A percentile compares a stretch with the other conserved stretches of the same genome.
These are phyloP conservation scores for Cetoscarus ocellatus DNA, from an alignment of 2,797 vertebrate species.

Conservation along the genomic window DNA sequence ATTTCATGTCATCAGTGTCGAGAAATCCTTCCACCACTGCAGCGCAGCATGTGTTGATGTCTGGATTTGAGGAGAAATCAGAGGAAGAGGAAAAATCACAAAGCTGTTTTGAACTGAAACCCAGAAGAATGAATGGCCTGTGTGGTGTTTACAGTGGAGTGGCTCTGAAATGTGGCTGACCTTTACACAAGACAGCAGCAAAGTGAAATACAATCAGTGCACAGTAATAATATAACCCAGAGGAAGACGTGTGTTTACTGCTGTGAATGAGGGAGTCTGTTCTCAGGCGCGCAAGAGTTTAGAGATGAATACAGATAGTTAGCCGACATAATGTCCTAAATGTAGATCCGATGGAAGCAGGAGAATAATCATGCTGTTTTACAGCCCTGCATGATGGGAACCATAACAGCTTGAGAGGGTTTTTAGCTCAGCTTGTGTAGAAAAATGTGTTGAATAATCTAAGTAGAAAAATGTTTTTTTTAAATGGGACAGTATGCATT, in stretches of 20 bases:
- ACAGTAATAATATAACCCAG: not conserved
- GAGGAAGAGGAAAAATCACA: not conserved
- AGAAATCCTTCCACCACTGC: no score
- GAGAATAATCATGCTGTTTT: not conserved
- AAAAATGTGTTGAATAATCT: not conserved
- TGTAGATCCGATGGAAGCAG: not conserved
- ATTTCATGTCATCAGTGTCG: no score
- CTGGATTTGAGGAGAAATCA: not conserved
- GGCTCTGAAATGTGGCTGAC: not conserved
- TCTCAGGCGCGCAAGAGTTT: not conserved
- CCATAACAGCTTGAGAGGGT: not conserved
- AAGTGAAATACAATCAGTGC: slow-evolving; percentile 7
- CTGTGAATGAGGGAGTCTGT: not conserved
- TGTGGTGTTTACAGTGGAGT: not conserved
- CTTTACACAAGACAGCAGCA: not conserved
- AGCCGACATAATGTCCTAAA: not conserved
- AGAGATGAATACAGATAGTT: not conserved
- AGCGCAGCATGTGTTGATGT: no score
- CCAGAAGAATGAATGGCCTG: not conserved
- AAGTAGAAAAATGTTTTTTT: not conserved
- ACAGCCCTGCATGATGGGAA: not conserved
- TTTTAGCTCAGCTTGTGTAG: not conserved
- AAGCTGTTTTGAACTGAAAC: not conserved
- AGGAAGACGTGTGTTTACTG: not conserved
- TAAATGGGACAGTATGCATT: no score